Base-by-base conservation (phyloP, 1,140 invertebrate genomes). In the Atopsyche davidsoni region DNA sequence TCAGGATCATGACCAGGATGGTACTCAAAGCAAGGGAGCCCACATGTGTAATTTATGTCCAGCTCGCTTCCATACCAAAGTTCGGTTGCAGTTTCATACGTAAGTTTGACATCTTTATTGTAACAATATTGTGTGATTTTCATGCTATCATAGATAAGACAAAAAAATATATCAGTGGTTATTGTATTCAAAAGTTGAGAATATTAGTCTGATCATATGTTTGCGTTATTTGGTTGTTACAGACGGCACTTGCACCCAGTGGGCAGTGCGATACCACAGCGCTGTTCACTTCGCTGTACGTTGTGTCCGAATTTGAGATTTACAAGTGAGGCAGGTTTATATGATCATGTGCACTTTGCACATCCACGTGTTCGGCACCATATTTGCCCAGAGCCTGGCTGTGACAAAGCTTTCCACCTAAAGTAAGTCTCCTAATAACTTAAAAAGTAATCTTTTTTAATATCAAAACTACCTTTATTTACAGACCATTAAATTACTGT, bases 21-120 rank as follows among this genome's bases (percentile, higher is more conserved):
- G 17, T 4, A 19, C n/a, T 19, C 14, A 17, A 10, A 25, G 7
- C 9, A n/a, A 43, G 13, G 10, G 41, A 23, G n/a, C 40, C 10
- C 18, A 51, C 13, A 25, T 17, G 2, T 51, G 50, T 19, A 6
- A 10, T 6, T 16, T 42, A 1, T 52, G 50, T 25, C 11, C 13
- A 4, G 10, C 24, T n/a, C 14, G 17, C 9, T 52, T 52, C 13
- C 44, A 41, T 19, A 46, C 50, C 2, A 52, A 52, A 32, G 23
- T 52, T 4, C 22, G 50, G 1, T 25, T 52, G 3, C 50, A 52
- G 21, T 52, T 52, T 52, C 50, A 52, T 16, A 40, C 16, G 50
- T 52, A 40, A 51, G 50, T 22, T 14, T 36, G 7, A 13, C n/a
- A n/a, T n/a, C n/a, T n/a, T n/a, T n/a, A n/a, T n/a, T n/a, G n/a